Evolutionary conservation across 2,888 invertebrate genomes (phyloP), one percentile per base, ranked within the genome.

Genomic region (Leucophora obtusa): DNA sequence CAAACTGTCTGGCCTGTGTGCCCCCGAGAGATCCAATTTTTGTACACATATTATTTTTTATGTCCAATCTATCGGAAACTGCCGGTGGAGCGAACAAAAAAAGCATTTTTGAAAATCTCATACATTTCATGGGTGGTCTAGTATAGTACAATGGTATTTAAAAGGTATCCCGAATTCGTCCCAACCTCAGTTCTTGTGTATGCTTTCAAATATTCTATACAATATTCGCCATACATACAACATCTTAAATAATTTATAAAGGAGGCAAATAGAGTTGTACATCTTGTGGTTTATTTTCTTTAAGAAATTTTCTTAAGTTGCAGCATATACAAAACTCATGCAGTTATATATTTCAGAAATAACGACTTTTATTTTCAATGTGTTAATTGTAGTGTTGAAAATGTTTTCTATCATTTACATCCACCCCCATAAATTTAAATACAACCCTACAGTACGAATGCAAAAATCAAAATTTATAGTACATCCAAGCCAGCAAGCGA

Each of bases 341-440:
- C 10, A 24, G 15, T 1, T 58, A 38, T 38, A 7, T 9, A 43
- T 60, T 6, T 47, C 21, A 7, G 18, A n/a, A 11, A 38, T 18
- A 72, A 63, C 17, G 15, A 17, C 9, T 59, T 58, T 70, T 18
- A 56, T 53, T 74, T 75, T 56, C 71, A 62, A 66, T 53, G 74
- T 66, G 70, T 75, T 80, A 71, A 75, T 71, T 80, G 71, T 51
- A 47, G 15, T 63, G 71, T 62, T 80, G 75, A 69, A 74, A 73
- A 63, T 59, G 15, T 51, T 56, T 56, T 59, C 28, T 51, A 35
- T 53, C 58, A 60, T 28, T 28, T 18, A 62, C 24, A 24, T 68
- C 51, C 73, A 47, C 24, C 10, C 47, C 33, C 38, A 7, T 17
- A 59, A 8, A 17, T 28, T 2, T 21, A 21, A 3, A n/a, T n/a